Evolutionary conservation across 2,888 invertebrate species (phyloP), one percentile per base, ranked within the genome.

Genomic region (Masnerella sp.): DNA sequence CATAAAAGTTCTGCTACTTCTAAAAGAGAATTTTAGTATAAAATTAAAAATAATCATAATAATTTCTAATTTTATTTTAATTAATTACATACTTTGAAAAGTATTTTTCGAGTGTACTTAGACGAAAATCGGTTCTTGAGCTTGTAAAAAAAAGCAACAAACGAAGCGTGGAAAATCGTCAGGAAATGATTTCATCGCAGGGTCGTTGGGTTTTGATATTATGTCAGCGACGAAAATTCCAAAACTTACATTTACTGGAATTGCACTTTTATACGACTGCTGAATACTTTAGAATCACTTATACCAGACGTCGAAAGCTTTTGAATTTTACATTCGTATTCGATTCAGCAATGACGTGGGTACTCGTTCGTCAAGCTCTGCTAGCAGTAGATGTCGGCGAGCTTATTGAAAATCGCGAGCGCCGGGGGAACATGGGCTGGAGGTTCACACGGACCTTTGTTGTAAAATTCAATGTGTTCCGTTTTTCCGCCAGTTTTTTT

Each of bases 211-310:
- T 72, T 42, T 34, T 38, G 62, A 73, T 74, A 62, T 67, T 73
- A 73, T 68, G 62, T 64, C 45, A 43, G 61, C 54, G 45, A 40
- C 58, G 49, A 73, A 68, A 62, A 68, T 56, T 54, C 45, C 58
- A 59, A 58, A 64, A 62, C 68, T 64, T 64, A 74, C 68, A 64
- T 68, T 75, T 67, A 75, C 68, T 42, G 67, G 52, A 65, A 74
- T 59, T 70, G 69, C 45, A 61, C 65, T 59, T 74, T 74, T 49
- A 69, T 69, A 22, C 54, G 59, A 64, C 47, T 69, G 59, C 47
- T 74, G 68, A 69, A 74, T 74, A 74, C 74, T 69, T 74, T 47
- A 74, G 65, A 74, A 61, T 74, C 69, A 59, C 74, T 74, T 74
- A 74, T 69, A 69, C 40, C 54, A 74, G 59, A 74, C 74, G 59